Evolutionary conservation across 1,140 invertebrate species (phyloP), one percentile per base, ranked within the genome.

Genomic region (Ostrea edulis): DNA sequence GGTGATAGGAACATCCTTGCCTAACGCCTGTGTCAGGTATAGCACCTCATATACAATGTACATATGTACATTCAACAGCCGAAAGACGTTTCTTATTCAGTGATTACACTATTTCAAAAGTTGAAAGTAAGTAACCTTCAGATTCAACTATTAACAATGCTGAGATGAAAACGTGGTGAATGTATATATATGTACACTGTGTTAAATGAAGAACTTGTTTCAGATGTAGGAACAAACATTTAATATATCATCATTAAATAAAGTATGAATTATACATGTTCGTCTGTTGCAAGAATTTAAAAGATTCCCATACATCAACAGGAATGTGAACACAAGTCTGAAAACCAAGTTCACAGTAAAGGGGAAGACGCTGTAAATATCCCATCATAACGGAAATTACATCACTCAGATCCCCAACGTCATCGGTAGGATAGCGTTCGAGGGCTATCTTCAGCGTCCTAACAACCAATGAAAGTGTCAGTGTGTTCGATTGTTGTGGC

Each of bases 281-380:
- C 11, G 87, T 82, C 0, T 53, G 52, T 22, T 82, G 54, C 12
- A 92, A 65, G n/a, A 65, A 44, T 0, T 87, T n/a, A 82, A 86
- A 93, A 0, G 93, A 91, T 52, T 90, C 55, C 88, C 88, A 86
- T 0, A 93, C 91, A 86, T 89, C 54, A 14, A 88, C 25, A 11
- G 93, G 92, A 14, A 93, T 91, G 20, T 89, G 65, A 25, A 92
- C 90, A n/a, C 65, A 86, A 35, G 89, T 90, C 88, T 94, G 93
- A 62, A 90, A 93, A 8, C 92, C 92, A 29, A 55, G 87, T 17
- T 89, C 35, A 54, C 90, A 90, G 81, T 94, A 94, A 5, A 90
- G 11, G n/a, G 87, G 84, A 9, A 93, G 90, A 54, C 92, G 88
- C 17, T 92, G 87, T 71, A 94, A 88, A 65, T 90, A 90, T 12